Evolutionary conservation across 2,797 vertebrate species (phyloP).

Genomic region (Meriones psammophilus): DNA sequence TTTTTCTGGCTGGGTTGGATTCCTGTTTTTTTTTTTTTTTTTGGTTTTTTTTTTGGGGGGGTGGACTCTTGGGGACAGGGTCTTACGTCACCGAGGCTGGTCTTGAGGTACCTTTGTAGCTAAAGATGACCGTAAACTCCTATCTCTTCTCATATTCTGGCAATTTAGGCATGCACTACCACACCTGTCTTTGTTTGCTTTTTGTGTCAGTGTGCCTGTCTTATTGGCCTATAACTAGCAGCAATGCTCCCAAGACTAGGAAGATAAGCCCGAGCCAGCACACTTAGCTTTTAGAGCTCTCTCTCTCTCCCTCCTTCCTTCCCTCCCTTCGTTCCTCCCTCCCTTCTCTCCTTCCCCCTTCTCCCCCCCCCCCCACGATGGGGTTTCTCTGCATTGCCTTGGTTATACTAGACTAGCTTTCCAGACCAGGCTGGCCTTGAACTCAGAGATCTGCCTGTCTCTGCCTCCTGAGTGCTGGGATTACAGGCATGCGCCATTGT

Average conservation of each 20-base stretch:
- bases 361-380: too few species aligned
- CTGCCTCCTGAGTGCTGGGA: too few species aligned
- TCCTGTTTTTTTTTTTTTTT: background rate
- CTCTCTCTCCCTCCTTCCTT: too few species aligned
- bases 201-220: background rate
- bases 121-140: background rate
- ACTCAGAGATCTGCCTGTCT: too few species aligned
- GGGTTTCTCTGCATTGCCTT: too few species aligned
- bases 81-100: background rate
- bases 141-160: too few species aligned
- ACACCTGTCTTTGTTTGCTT: background rate
- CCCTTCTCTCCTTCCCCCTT: too few species aligned
- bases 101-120: background rate
- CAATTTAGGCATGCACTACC: background rate
- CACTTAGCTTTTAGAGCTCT: too few species aligned
- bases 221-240: background rate
- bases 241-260: background rate
- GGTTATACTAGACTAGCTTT: too few species aligned
- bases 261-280: background rate
- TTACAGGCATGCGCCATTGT: too few species aligned
- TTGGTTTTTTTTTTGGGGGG: background rate
- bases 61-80: background rate
- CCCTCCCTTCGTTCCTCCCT: too few species aligned
- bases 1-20: slow-evolving; percentile 25
- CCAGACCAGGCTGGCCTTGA: too few species aligned